phyloP scores from a whole-genome alignment of 2,113 vertebrate species.

The Siphamia tubifer region DNA sequence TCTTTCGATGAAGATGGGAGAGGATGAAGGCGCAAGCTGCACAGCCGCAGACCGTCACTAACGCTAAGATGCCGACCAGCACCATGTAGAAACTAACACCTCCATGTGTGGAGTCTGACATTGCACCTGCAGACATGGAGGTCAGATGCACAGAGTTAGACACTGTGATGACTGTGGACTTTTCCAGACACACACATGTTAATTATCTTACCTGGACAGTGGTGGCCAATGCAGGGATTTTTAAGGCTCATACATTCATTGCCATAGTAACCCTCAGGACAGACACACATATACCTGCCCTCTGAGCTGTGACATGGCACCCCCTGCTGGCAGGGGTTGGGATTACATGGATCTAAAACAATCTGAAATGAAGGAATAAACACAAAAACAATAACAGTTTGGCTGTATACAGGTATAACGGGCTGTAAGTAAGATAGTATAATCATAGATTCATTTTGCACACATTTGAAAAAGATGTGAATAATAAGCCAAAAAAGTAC shows the following conservation, averaged over 20 bases:
- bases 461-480: no score
- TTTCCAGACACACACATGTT: not conserved
- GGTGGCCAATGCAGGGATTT: conserved; percentile 72
- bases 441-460: no score
- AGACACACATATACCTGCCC: conserved; percentile 70
- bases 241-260: conserved; percentile 73
- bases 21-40: conserved; percentile 68
- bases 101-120: conserved; percentile 51
- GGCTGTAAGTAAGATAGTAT: not conserved
- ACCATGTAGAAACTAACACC: conserved; percentile 77
- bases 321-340: conserved; percentile 79
- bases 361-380: conserved; percentile 45
- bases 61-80: conserved; percentile 69
- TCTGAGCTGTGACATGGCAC: conserved; percentile 66
- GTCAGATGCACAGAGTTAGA: not conserved
- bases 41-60: conserved; percentile 68
- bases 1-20: conserved; percentile 72
- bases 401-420: not conserved
- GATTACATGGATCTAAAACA: conserved; percentile 69
- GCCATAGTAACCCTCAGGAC: conserved; percentile 76
- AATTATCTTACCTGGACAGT: conserved; percentile 75
- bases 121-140: conserved; percentile 46
- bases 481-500: no score
- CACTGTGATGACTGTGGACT: not conserved
- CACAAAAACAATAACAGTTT: not conserved